Base-by-base conservation (phyloP, 2,888 invertebrate species). In the Yponomeuta sedellus region DNA sequence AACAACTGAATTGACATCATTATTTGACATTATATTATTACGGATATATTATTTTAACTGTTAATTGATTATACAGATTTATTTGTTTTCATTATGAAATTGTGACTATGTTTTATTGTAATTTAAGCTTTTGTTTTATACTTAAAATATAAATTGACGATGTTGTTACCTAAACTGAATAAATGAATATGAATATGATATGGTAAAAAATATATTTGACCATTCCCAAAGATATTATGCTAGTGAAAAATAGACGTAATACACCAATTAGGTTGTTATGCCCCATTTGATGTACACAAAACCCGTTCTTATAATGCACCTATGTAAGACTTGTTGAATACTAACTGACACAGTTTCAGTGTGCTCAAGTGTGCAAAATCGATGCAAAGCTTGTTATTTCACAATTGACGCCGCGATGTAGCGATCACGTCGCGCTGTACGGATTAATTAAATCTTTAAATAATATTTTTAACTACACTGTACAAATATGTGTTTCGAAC, bases 261-360 rank as follows among this genome's bases (percentile, higher is more conserved):
- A n/a, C 12, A 22, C 56, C 22, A 52, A 64, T 64, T 67, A 68
- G 66, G 63, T 69, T 67, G 67, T 66, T 67, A 73, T 70, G 74
- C 70, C 67, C 71, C 72, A 73, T 66, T 68, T 70, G 34, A 34
- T 34, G 34, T 34, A 65, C 66, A 70, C 65, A 34, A 63, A 70
- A 73, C 73, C 71, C 62, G 70, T 66, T 22, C 25, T 25, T 61
- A 25, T 61, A 11, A 22, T 40, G 20, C 63, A 22, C 59, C 44
- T 12, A 59, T 20, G 59, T 59, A n/a, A 40, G 19, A 63, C 63
- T 39, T 19, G 62, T n/a, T 63, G 39, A 25, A 59, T 22, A 52
- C 44, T 61, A 19, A 64, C 52, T 52, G 25, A 44, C 63, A 64
- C 56, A 64, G 12, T 64, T 56, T 22, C 34, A 34, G 34, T 34